phyloP scores from a whole-genome alignment of 2,888 invertebrate species.

The Aleiodes leptofemur region DNA sequence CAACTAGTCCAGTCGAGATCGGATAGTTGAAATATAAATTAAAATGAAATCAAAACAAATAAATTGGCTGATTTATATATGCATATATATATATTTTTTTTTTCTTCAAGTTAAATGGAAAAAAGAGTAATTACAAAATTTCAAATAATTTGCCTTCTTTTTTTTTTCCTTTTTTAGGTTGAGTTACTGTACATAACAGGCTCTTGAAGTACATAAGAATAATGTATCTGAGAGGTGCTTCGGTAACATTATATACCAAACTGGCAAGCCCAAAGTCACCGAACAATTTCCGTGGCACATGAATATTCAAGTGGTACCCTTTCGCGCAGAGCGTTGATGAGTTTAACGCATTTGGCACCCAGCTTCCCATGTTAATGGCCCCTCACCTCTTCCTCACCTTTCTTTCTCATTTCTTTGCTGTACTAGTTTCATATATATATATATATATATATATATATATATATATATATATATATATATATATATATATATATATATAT shows the following conservation, averaged over 20 bases:
- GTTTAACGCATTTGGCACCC: conserved; percentile 59
- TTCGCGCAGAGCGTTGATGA: conserved; percentile 48
- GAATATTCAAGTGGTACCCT: conserved; percentile 56
- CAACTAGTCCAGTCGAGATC: conserved; percentile 15
- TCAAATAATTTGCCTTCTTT: conserved; percentile 1
- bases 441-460: conserved; percentile 9
- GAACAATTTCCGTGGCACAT: conserved; percentile 53
- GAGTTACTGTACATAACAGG: conserved; percentile 17
- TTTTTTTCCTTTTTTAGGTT: conserved; percentile 20
- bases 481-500: conserved; percentile 13
- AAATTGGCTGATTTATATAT: too few species aligned
- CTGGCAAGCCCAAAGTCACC: conserved; percentile 51
- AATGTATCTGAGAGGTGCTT: conserved; percentile 7
- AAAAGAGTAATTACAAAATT: not conserved
- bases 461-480: not conserved
- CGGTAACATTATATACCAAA: not conserved
- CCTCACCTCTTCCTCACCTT: conserved; percentile 38
- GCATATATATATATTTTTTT: too few species aligned
- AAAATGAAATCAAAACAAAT: not conserved
- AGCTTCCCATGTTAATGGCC: conserved; percentile 55
- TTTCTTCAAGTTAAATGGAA: too few species aligned
- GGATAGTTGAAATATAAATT: conserved; percentile 25
- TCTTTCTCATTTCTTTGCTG: not conserved
- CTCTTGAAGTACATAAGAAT: conserved; percentile 12
- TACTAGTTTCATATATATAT: conserved; percentile 40